Evolutionary conservation across 2,888 invertebrate genomes (phyloP), one percentile per base, ranked within the genome.

Genomic region (Trichogramma dendrolimi): DNA sequence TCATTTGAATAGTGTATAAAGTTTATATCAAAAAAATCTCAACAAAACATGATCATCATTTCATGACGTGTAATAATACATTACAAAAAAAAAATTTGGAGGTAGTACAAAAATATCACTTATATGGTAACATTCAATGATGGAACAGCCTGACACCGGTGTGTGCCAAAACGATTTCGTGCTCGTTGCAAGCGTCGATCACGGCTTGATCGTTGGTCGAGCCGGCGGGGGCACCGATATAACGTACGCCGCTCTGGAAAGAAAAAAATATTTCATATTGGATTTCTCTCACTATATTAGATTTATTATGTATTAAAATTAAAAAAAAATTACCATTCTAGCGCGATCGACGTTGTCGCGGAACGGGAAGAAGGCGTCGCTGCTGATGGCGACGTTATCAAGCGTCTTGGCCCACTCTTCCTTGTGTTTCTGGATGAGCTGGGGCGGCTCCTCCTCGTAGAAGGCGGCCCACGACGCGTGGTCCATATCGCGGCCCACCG

Each of bases 321-420:
- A 44, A 63, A 57, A 39, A 53, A 51, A 40, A 67, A 79, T 75
- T 75, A 96, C 96, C 87, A 92, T 86, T 69, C 85, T 83, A 53
- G 96, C 96, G 67, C 96, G 84, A 77, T 98, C 97, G 60, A 99
- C 90, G 74, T 96, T 98, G 76, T 99, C 98, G 69, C 96, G 85
- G 85, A 98, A 98, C 41, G 98, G 98, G 83, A 99, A 97, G 84
- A 98, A 99, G 0, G 97, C 98, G 80, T 99, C 98, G 0, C 97
- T 97, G 27, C 66, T 66, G 38, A 98, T 83, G 4, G 92, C 90
- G 42, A 94, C 93, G 40, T 88, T 88, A 65, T 84, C 86, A 72
- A 95, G 80, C 77, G 87, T 82, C 60, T 80, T 81, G 39, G 87
- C 74, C 93, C 93, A 94, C 4, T 84, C 84, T 0, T 80, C 77